These are phyloP conservation scores for Sinopyrophorus schimmeli DNA, from an alignment of 2,888 invertebrate species.

Conservation along the genomic window DNA sequence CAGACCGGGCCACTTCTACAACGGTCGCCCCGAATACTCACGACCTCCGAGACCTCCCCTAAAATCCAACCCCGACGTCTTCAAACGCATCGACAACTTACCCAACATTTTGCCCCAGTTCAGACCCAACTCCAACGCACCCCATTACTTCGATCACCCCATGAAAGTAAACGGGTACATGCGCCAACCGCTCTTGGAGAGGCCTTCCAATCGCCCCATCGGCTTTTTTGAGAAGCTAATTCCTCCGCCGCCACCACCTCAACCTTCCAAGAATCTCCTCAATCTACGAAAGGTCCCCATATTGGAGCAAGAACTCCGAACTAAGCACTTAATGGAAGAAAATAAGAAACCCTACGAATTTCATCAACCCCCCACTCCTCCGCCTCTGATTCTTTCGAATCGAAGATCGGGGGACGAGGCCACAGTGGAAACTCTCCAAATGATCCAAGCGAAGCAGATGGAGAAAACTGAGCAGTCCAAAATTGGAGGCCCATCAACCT, in stretches of 20 bases:
- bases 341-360: conserved; percentile 48
- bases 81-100: conserved; percentile 54
- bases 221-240: conserved; percentile 54
- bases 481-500: conserved; percentile 47
- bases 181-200: conserved; percentile 52
- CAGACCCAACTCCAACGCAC: conserved; percentile 63
- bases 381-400: conserved; percentile 56
- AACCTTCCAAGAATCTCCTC: conserved; percentile 53
- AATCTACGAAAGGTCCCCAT: conserved; percentile 59
- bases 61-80: conserved; percentile 45
- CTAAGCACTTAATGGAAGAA: too few relatives aligned
- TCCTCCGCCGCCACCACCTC: conserved; percentile 53
- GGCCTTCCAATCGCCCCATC: conserved; percentile 54
- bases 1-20: conserved; percentile 54
- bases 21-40: conserved; percentile 53
- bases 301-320: conserved; percentile 43
- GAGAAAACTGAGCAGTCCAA: conserved; percentile 48
- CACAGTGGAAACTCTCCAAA: conserved; percentile 68
- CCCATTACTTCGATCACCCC: conserved; percentile 35
- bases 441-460: conserved; percentile 64
- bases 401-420: conserved; percentile 54
- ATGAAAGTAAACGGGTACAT: conserved; percentile 44
- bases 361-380: conserved; percentile 51
- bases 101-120: conserved; percentile 75
- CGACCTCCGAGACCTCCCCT: conserved; percentile 50